A percentile compares a stretch with the other conserved stretches of the same genome.
Evolutionary conservation across 2,113 vertebrate genomes (phyloP).

Genomic region (Myocastor coypus): DNA sequence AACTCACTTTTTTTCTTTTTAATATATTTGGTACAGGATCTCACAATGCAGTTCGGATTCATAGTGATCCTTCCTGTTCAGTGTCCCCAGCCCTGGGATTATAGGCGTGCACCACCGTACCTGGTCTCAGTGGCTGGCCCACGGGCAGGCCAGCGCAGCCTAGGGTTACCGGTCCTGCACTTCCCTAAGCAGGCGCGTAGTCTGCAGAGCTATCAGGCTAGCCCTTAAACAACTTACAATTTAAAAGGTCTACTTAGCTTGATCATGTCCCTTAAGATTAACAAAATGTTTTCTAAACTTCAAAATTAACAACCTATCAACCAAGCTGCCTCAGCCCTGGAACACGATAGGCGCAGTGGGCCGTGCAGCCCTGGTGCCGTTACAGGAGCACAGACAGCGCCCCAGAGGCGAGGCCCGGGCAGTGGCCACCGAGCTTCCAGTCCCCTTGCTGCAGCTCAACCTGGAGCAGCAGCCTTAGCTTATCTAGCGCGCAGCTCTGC

Average conservation of each 20-base stretch:
- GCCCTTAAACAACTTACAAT: neutral
- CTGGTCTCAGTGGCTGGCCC: no score
- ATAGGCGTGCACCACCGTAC: no score
- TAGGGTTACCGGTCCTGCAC: no score
- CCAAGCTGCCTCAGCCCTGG: neutral
- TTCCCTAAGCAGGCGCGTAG: no score
- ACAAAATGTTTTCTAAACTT: constrained; percentile 61
- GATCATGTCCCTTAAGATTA: neutral
- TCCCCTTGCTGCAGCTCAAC: constrained; percentile 11
- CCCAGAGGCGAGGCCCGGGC: neutral
- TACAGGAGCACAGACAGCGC: neutral
- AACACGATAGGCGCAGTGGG: neutral
- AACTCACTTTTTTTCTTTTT: neutral
- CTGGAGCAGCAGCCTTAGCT: constrained; percentile 30
- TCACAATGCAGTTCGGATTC: no score
- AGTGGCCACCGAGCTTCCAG: neutral
- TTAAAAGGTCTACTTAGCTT: constrained; percentile 8
- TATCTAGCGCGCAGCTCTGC: neutral
- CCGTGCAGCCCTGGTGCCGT: neutral
- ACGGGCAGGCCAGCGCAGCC: no score
- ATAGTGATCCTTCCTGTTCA: no score
- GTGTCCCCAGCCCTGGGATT: no score
- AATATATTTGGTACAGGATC: no score
- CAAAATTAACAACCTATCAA: constrained; percentile 24
- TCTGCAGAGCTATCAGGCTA: no score